Base-by-base conservation (phyloP, 1,140 invertebrate genomes). In the Ostrea edulis region DNA sequence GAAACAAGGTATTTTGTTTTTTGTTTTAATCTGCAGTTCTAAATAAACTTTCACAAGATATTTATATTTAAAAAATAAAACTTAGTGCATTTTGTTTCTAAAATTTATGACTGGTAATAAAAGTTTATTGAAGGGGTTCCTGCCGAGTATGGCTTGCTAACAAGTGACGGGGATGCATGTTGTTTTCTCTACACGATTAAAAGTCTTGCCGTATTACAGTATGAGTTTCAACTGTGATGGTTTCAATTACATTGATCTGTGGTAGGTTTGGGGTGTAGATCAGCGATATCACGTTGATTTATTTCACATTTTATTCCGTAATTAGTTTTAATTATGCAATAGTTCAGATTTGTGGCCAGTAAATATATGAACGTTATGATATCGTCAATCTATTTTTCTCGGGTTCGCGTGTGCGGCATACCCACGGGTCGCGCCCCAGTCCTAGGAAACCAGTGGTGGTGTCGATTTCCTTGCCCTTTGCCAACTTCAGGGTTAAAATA, bases 311-410 rank as follows among this genome's bases (percentile, higher is more conserved):
- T 77, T 77, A 35, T 25, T 77, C 5, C 68, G 68, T 77, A 77
- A 77, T 77, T 77, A 77, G 68, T 29, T 35, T 77, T 77, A 77
- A 77, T 77, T 77, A 77, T 77, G 25, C 68, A 77, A 77, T 35
- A 77, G 25, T 29, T 77, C 25, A 35, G 25, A 77, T 77, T 35
- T 29, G 22, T 35, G 68, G 25, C 29, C 9, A 25, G 22, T 35
- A 62, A 35, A 77, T 77, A 25, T 25, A 11, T 25, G 68, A 77
- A 25, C 22, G 25, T 77, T 77, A 25, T 77, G 29, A 77, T 77
- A 77, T 77, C 68, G 68, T 29, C 29, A 77, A 35, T 77, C 68
- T 62, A 62, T 62, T 62, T 62, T 62, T 20, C 17, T 62, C 14
- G 55, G n/a, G 55, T 77, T 77, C 29, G 25, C 68, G 68, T 35